Conservation (phyloP, 1,140 invertebrate species). For the Aphelenchoides avenae region DNA sequence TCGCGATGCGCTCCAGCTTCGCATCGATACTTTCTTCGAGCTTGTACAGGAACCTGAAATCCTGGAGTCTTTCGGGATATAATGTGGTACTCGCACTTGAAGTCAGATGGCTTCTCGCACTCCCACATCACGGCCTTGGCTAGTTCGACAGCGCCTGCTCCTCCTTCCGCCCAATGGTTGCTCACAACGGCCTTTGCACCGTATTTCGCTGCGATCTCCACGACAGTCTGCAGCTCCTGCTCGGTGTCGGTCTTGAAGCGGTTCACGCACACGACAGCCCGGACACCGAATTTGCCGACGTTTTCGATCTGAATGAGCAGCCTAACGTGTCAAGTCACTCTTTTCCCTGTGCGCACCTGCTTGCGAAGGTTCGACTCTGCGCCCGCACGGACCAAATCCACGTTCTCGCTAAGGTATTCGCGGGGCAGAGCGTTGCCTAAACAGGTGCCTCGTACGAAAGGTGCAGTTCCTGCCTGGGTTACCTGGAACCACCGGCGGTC, state of each 20-base stretch:
- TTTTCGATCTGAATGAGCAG: constrained; percentile 73
- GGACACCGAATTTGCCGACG: constrained; percentile 79
- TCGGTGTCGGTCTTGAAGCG: constrained; percentile 75
- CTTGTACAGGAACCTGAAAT: constrained; percentile 74
- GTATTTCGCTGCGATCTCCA: constrained; percentile 68
- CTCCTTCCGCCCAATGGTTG: constrained; percentile 84
- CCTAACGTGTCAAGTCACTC: constrained; percentile 13
- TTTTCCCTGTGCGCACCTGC: constrained; percentile 60
- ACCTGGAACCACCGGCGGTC: constrained; percentile 74
- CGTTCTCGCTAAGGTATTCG: constrained; percentile 79
- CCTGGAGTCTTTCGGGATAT: not conserved
- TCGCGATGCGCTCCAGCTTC: constrained; percentile 84
- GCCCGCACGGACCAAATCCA: constrained; percentile 80
- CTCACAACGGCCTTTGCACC: constrained; percentile 81
- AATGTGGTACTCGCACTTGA: constrained; percentile 59
- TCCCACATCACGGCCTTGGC: constrained; percentile 80
- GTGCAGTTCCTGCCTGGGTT: constrained; percentile 2
- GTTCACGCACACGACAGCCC: constrained; percentile 93
- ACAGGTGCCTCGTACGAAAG: constrained; percentile 12
- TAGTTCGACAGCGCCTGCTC: constrained; percentile 76
- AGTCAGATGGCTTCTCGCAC: constrained; percentile 64
- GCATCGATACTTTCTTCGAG: constrained; percentile 72
- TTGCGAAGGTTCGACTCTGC: constrained; percentile 78
- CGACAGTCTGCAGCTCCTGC: constrained; percentile 77
- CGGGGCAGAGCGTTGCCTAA: constrained; percentile 73